Base-by-base conservation (phyloP, 2,797 vertebrate genomes). In the Rhadinocentrus ornatus region DNA sequence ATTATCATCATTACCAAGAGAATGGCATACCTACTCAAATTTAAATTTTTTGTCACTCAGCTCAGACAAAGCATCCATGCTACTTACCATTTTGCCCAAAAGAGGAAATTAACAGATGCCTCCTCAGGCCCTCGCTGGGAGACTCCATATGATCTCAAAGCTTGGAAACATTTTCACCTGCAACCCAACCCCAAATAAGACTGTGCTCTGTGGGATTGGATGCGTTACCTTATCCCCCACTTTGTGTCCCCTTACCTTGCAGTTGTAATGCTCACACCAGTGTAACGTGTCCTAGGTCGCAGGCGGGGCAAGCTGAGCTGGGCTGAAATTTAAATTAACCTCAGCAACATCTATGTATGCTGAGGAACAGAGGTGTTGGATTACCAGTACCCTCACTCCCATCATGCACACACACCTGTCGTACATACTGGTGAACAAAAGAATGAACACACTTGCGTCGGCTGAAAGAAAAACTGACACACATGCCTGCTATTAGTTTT, bases 251-350 rank as follows among this genome's bases (percentile, higher is more conserved):
- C 91, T 93, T 93, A 92, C 89, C 92, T 85, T 76, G 89, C 90
- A 90, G 88, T 91, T 88, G 93, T 92, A 93, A 93, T 88, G 89
- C 91, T 93, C 92, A 93, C 92, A 90, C 91, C 92, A 91, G 91
- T 91, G 91, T 93, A 90, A 88, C 89, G 74, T 90, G 92, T 93
- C 92, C 72, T 57, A 77, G 84, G 86, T 57, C 85, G 89, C 86
- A 65, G 87, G 81, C 69, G 76, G 89, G 81, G 90, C 86, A 87
- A 88, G 65, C 77, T 64, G 91, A 90, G 85, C 88, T 57, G 86
- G 67, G 63, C 83, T 92, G 90, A 91, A 91, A 94, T 93, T 90
- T 94, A 94, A 94, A 93, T 93, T 83, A 93, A 94, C 90, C 91
- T 89, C 86, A 86, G 88, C 55, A 70, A 89, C 93, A 89, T 91